A percentile compares a stretch with the other conserved stretches of the same genome.
Evolutionary conservation across 2,888 invertebrate genomes (phyloP).

Genomic region (Congeria kusceri): DNA sequence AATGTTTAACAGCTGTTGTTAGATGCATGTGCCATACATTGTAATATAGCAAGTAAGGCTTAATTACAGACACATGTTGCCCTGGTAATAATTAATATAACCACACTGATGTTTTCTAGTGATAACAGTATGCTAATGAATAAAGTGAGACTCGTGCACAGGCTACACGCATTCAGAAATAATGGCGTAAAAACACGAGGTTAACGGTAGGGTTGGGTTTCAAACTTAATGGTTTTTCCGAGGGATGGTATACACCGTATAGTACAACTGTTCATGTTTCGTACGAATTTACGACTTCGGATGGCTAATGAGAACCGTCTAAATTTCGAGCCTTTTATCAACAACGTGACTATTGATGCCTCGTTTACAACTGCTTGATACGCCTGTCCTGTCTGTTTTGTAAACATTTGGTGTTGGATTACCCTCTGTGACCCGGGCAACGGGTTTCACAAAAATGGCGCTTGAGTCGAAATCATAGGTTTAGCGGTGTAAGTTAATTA

Average conservation of each 20-base stretch:
- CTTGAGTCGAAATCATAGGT: too few species aligned
- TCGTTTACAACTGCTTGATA: constrained; percentile 21
- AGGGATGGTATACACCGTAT: neutral
- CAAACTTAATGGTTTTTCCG: neutral
- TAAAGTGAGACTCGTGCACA: too few species aligned
- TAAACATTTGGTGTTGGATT: neutral
- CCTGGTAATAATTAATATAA: too few species aligned
- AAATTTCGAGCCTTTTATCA: constrained; percentile 30
- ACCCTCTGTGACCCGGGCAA: constrained; percentile 3
- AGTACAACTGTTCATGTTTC: neutral
- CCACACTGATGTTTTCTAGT: too few species aligned
- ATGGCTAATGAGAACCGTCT: constrained; percentile 21
- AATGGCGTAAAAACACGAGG: neutral
- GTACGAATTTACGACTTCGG: constrained; percentile 38
- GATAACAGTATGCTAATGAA: too few species aligned
- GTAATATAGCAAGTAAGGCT: too few species aligned
- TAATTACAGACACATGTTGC: too few species aligned
- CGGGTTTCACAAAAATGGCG: neutral
- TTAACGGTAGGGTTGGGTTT: neutral
- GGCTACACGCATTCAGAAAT: too few species aligned
- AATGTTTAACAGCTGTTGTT: too few species aligned
- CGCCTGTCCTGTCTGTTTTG: constrained; percentile 5
- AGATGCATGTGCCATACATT: too few species aligned
- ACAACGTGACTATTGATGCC: constrained; percentile 1
- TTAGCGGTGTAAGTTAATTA: too few species aligned